Conservation (phyloP, 2,797 vertebrate species). For the Pangasius mekongensis region DNA sequence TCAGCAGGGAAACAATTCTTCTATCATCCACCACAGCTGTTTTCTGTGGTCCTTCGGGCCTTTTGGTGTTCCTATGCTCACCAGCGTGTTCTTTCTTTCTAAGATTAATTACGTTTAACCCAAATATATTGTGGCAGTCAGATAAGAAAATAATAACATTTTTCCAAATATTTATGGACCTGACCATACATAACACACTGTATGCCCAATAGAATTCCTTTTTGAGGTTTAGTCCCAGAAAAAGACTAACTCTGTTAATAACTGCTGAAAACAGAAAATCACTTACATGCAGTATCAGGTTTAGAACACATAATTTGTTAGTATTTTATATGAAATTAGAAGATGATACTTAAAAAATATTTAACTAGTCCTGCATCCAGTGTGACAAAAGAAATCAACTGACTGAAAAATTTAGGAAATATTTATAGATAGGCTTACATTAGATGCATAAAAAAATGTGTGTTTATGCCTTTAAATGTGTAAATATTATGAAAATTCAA, state of each 20-base stretch:
- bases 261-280: background rate
- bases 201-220: background rate
- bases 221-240: background rate
- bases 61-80: background rate
- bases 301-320: background rate
- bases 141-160: background rate
- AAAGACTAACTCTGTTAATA: background rate
- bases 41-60: background rate
- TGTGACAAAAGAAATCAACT: background rate
- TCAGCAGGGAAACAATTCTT: background rate
- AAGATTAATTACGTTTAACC: background rate
- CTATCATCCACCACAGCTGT: background rate
- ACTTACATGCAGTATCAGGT: background rate
- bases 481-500: background rate
- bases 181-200: background rate
- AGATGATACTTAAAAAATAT: background rate
- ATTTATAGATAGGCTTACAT: background rate
- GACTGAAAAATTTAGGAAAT: background rate
- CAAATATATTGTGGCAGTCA: background rate
- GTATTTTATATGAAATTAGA: background rate
- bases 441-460: background rate
- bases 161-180: background rate
- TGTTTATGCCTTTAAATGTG: background rate
- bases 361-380: background rate
- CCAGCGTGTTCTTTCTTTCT: background rate